These are phyloP conservation scores for Thereva unica DNA, from an alignment of 2,888 invertebrate genomes.

Conservation along the genomic window DNA sequence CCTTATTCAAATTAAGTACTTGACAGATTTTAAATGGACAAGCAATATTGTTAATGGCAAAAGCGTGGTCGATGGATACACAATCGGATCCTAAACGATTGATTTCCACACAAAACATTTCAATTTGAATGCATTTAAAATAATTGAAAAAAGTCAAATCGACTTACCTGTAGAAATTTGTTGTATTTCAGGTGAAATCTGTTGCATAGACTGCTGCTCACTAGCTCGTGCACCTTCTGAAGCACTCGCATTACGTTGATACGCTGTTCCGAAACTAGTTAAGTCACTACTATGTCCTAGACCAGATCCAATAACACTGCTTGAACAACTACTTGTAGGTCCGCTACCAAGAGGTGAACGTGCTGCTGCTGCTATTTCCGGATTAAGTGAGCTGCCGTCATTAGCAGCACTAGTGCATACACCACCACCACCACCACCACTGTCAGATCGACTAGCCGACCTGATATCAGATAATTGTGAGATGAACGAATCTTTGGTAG, in stretches of 20 bases:
- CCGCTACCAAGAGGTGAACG: slow-evolving; percentile 7
- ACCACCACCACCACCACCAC: not conserved
- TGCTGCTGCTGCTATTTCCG: slow-evolving; percentile 6
- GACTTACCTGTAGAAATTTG: slow-evolving; percentile 23
- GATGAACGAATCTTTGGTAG: slow-evolving; percentile 26
- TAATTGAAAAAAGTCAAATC: not conserved
- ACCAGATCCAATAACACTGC: not conserved
- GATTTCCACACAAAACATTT: not conserved
- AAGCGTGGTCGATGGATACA: too few relatives aligned
- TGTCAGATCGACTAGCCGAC: not conserved
- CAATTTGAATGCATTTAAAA: not conserved
- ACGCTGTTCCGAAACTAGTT: slow-evolving; percentile 9
- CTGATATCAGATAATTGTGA: slow-evolving; percentile 16
- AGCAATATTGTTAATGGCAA: too few relatives aligned
- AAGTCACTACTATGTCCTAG: not conserved
- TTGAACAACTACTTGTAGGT: not conserved
- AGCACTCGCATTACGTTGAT: slow-evolving; percentile 13
- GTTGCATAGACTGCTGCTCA: slow-evolving; percentile 2
- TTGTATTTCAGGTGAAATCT: slow-evolving; percentile 8
- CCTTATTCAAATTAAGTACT: too few relatives aligned
- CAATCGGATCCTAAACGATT: too few relatives aligned
- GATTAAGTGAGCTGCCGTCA: slow-evolving; percentile 26
- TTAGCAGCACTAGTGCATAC: not conserved
- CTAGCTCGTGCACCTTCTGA: not conserved
- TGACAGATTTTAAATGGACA: too few relatives aligned